These are phyloP conservation scores for Myrmecobius fasciatus DNA, from an alignment of 2,113 vertebrate genomes.

Conservation along the genomic window DNA sequence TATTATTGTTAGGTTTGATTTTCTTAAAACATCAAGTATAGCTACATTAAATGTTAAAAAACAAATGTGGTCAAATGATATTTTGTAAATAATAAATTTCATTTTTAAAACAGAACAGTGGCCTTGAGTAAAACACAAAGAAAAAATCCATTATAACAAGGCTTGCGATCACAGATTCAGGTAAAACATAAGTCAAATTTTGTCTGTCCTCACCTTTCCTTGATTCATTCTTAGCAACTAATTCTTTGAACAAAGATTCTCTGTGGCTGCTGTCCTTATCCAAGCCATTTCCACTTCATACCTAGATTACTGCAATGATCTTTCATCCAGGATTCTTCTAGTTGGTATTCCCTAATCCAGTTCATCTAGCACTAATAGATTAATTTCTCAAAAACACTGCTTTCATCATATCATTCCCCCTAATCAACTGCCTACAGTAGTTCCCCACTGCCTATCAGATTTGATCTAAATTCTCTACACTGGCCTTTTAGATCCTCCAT, in stretches of 20 bases:
- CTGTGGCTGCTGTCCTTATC: background rate
- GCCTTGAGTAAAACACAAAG: no score
- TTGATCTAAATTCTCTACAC: no score
- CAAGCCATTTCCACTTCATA: background rate
- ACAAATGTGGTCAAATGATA: no score
- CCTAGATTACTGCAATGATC: background rate
- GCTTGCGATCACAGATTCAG: slow-evolving; percentile 6
- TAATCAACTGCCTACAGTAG: background rate
- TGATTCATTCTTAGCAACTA: background rate
- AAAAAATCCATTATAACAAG: background rate
- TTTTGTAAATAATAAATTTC: no score
- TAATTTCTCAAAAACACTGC: slow-evolving; percentile 4
- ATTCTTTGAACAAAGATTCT: background rate
- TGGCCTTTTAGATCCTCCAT: background rate
- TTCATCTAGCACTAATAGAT: background rate
- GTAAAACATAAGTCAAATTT: slow-evolving; percentile 13
- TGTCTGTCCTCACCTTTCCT: background rate
- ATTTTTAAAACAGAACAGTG: no score
- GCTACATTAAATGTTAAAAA: no score
- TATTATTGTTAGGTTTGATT: no score
- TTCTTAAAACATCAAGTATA: no score
- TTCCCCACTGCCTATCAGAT: background rate
- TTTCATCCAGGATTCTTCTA: slow-evolving; percentile 9
- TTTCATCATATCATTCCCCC: slow-evolving; percentile 17
- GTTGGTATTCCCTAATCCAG: background rate